Evolutionary conservation across 2,888 invertebrate species (phyloP), one percentile per base, ranked within the genome.

Genomic region (Selenia dentaria): DNA sequence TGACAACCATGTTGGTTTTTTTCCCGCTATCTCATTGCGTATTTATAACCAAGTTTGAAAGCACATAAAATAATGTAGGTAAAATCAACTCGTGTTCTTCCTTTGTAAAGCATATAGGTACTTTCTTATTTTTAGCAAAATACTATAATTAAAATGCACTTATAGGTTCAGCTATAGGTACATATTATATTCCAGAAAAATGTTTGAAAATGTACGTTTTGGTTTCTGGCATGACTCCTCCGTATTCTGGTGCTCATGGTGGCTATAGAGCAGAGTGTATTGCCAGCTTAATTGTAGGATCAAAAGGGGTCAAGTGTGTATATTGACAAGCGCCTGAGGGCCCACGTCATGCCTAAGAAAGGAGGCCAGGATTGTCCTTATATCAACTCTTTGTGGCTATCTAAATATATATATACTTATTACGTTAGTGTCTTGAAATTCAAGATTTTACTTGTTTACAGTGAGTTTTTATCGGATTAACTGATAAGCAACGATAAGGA

Each of bases 261-360:
- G 46, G 40, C 36, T 61, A 64, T 59, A 59, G 64, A 66, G 59
- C 67, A 60, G 72, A 74, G 81, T 83, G 48, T 51, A 83, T 84
- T 74, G 78, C 76, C 76, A 79, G 83, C 81, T 83, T 88, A 89
- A 90, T 90, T 88, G 90, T 83, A 72, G 72, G 90, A 89, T 90
- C 90, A 90, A 90, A 88, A 83, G 90, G 89, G 90, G 89, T 90
- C 87, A 90, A 90, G 82, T 90, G 89, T 87, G 79, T 85, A 83
- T 82, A 84, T 85, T 88, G 87, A 83, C 83, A 83, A 84, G 80
- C 82, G 87, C 84, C 80, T 83, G 81, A 85, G 86, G 85, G 78
- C 82, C 75, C 74, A 81, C 88, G 84, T 87, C 86, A 88, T 85
- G 71, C 67, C 75, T 73, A 65, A 66, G 67, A 71, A 69, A 67